phyloP scores from a whole-genome alignment of 2,888 invertebrate species.

The Caenorhabditis macrosperma region DNA sequence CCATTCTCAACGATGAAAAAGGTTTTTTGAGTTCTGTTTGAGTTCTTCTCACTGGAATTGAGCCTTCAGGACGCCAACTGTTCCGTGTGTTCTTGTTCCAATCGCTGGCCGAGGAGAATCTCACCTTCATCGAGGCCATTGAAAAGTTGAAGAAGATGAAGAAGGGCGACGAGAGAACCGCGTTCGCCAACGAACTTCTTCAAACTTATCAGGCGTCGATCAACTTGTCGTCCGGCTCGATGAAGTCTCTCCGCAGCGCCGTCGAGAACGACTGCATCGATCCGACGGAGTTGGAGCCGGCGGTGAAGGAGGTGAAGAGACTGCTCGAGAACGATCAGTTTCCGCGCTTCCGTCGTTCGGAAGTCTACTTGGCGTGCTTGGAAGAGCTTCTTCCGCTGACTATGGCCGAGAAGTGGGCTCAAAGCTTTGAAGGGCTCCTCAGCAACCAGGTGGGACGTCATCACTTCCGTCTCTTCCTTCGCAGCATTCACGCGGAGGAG shows the following conservation, averaged over 20 bases:
- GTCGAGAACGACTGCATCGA: slow-evolving; percentile 73
- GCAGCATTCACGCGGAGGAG: slow-evolving; percentile 79
- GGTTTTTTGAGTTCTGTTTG: slow-evolving; percentile 54
- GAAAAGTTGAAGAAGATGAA: slow-evolving; percentile 77
- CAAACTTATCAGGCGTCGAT: slow-evolving; percentile 72
- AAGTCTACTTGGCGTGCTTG: slow-evolving; percentile 70
- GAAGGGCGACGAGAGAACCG: slow-evolving; percentile 70
- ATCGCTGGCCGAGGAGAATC: slow-evolving; percentile 78
- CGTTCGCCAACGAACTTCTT: slow-evolving; percentile 72
- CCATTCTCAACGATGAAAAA: slow-evolving; percentile 75
- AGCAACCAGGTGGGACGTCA: slow-evolving; percentile 79
- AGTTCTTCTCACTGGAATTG: background rate
- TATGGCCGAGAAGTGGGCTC: slow-evolving; percentile 78
- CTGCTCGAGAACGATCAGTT: slow-evolving; percentile 79
- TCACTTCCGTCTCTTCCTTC: slow-evolving; percentile 77
- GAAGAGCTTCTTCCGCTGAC: slow-evolving; percentile 74
- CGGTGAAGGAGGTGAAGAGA: slow-evolving; percentile 75
- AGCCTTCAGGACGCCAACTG: slow-evolving; percentile 72
- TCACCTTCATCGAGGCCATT: slow-evolving; percentile 75
- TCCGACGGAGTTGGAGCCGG: slow-evolving; percentile 72
- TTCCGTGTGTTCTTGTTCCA: slow-evolving; percentile 78
- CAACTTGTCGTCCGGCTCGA: slow-evolving; percentile 75
- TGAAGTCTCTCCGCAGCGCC: slow-evolving; percentile 72
- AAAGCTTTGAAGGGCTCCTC: slow-evolving; percentile 76
- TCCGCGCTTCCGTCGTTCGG: slow-evolving; percentile 78